Percentiles rank a stretch among this genome's conserved stretches.
phyloP scores from a whole-genome alignment of 2,113 vertebrate genomes.

The Mesoclemmys tuberculata region DNA sequence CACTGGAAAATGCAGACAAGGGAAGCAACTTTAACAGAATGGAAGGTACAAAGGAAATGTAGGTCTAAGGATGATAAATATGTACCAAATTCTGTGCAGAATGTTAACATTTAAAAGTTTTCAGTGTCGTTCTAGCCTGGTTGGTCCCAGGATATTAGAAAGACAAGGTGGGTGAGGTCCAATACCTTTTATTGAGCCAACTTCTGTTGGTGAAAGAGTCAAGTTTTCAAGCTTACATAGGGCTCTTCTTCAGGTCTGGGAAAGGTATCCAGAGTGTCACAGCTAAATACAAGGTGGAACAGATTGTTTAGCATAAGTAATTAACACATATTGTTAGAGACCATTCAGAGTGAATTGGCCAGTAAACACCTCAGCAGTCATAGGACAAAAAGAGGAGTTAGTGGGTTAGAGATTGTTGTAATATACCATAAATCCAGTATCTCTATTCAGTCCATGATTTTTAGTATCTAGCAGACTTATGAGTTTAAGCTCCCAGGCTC shows the following conservation, averaged over 20 bases:
- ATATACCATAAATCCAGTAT: background rate
- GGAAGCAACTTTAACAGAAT: background rate
- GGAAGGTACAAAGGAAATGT: background rate
- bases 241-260: background rate
- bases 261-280: background rate
- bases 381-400: background rate
- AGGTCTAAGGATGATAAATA: background rate
- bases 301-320: background rate
- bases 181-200: background rate
- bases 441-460: background rate
- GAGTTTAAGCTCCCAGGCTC: background rate
- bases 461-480: background rate
- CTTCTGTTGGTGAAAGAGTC: background rate
- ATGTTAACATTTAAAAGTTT: background rate
- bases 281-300: background rate
- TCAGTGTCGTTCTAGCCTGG: background rate
- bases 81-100: background rate
- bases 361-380: background rate
- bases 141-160: background rate
- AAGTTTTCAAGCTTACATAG: background rate
- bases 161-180: background rate
- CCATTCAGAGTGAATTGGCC: too few species aligned
- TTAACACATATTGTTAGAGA: background rate
- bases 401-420: background rate
- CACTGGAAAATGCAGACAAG: background rate